Conservation (phyloP, 1,140 invertebrate species). For the Drosophila ambigua region DNA sequence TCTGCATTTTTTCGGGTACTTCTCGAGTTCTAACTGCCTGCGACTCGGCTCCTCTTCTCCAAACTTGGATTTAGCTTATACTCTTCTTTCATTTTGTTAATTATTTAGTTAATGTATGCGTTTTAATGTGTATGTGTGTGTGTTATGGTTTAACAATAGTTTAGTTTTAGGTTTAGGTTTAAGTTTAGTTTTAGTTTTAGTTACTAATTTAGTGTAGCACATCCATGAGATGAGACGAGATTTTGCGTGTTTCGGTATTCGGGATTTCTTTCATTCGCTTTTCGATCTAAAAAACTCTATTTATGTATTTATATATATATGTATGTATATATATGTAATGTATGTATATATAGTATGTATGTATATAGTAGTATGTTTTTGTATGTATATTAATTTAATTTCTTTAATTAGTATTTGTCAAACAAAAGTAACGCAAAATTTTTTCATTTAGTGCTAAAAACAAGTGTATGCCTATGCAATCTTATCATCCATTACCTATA, state of each 20-base stretch:
- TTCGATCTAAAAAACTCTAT: conserved; percentile 59
- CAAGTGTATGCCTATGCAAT: conserved; percentile 54
- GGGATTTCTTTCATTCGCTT: conserved; percentile 17
- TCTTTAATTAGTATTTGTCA: conserved; percentile 46
- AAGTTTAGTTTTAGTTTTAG: conserved; percentile 42
- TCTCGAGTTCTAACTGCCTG: conserved; percentile 30
- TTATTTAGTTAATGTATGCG: conserved; percentile 38
- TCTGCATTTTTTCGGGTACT: conserved; percentile 20
- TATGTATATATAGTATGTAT: conserved; percentile 54
- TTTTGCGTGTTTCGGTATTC: conserved; percentile 30
- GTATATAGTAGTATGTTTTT: conserved; percentile 19
- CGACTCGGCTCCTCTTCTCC: conserved; percentile 3
- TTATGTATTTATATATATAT: conserved; percentile 43
- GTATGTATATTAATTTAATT: conserved; percentile 48
- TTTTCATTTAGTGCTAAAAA: conserved; percentile 65
- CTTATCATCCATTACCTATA: conserved; percentile 2
- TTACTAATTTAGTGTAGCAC: conserved; percentile 60
- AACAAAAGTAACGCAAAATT: conserved; percentile 57
- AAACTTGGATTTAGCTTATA: conserved; percentile 22
- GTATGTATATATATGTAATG: conserved; percentile 50
- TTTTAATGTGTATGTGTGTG: conserved; percentile 18
- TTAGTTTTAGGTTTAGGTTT: conserved; percentile 50
- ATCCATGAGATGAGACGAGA: conserved; percentile 59
- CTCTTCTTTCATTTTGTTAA: conserved; percentile 18
- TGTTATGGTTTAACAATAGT: conserved; percentile 56